A percentile compares a stretch with the other conserved stretches of the same genome.
Conservation (phyloP, 2,888 invertebrate genomes). For the Lochmaea crataegi region DNA sequence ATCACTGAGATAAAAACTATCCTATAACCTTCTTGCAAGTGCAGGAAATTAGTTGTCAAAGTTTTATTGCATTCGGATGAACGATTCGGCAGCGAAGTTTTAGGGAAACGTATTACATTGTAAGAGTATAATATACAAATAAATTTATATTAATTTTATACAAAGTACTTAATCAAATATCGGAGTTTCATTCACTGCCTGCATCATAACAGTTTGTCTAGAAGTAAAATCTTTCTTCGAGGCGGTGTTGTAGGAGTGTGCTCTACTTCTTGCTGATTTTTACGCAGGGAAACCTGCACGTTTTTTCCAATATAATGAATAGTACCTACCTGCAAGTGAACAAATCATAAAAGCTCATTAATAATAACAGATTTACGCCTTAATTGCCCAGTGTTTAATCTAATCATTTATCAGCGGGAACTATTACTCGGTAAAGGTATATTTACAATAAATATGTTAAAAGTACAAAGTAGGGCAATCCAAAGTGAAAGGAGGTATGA, state of each 20-base stretch:
- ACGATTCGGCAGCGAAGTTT: too few relatives aligned
- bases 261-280: conserved; percentile 54
- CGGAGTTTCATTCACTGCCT: background rate
- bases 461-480: background rate
- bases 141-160: too few relatives aligned
- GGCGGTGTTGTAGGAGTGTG: conserved; percentile 53
- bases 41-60: too few relatives aligned
- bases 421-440: conserved; percentile 13
- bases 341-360: conserved; percentile 47
- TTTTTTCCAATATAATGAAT: conserved; percentile 48
- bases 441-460: conserved; percentile 10
- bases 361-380: conserved; percentile 50
- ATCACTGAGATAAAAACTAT: too few relatives aligned
- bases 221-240: conserved; percentile 39
- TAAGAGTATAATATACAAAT: too few relatives aligned
- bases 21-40: too few relatives aligned
- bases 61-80: too few relatives aligned
- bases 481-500: conserved; percentile 2
- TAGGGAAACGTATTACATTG: too few relatives aligned
- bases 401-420: conserved; percentile 48
- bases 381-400: conserved; percentile 49
- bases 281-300: conserved; percentile 49
- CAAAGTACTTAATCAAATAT: too few relatives aligned
- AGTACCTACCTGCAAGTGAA: conserved; percentile 47
- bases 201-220: conserved; percentile 33